Percentiles rank a stretch among this genome's conserved stretches.
Evolutionary conservation across 2,113 vertebrate species (phyloP).

Genomic region (Acrocephalus kingi): DNA sequence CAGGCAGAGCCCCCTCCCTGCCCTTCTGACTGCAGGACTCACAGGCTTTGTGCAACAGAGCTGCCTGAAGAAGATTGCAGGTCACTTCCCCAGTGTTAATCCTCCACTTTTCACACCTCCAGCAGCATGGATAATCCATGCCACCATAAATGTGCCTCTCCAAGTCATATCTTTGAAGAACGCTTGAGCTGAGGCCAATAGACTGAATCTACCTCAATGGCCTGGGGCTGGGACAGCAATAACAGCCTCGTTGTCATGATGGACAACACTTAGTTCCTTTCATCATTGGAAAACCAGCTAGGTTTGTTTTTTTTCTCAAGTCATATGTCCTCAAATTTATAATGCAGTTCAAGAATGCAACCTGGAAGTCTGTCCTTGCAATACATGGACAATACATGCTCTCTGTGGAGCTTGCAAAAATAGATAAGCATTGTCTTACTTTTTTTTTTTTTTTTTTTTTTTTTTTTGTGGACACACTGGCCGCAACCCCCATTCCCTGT

Average conservation of each 20-base stretch:
- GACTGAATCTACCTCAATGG: not conserved
- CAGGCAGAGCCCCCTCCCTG: not conserved
- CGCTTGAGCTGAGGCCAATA: rapidly evolving
- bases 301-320: not conserved
- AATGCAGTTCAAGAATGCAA: not conserved
- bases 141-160: not conserved
- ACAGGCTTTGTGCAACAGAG: not conserved
- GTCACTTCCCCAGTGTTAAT: not conserved
- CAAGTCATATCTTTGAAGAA: not conserved
- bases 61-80: not conserved
- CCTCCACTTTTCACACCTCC: not conserved
- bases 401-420: not conserved
- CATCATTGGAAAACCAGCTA: not conserved
- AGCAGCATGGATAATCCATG: not conserved
- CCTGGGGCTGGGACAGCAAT: not conserved
- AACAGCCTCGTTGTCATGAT: not conserved
- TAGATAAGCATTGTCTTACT: not conserved
- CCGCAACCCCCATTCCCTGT: not conserved
- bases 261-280: not conserved
- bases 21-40: not conserved
- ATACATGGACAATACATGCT: not conserved
- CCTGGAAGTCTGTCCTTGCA: not conserved
- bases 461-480: not conserved
- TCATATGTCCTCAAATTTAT: not conserved
- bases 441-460: not conserved